Conservation (phyloP, 2,113 vertebrate genomes). For the Ceyx melanurus region DNA sequence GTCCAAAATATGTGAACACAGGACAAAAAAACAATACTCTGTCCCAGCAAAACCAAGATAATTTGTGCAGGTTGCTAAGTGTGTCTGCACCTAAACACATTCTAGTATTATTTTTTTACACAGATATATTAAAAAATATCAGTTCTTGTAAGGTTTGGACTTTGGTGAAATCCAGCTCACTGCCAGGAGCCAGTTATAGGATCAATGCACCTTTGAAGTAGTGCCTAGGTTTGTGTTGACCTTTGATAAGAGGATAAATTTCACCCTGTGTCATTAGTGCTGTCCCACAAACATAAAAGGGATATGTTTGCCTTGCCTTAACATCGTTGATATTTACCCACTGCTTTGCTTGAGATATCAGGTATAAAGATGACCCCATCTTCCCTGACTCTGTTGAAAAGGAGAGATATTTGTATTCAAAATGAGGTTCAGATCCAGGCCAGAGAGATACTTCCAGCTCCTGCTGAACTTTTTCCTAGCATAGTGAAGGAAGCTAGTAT, state of each 20-base stretch:
- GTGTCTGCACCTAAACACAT: neutral
- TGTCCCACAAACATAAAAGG: constrained; percentile 63
- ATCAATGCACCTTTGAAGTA: constrained; percentile 67
- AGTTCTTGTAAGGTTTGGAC: neutral
- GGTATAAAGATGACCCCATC: constrained; percentile 58
- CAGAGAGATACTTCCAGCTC: neutral
- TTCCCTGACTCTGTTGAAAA: constrained; percentile 37
- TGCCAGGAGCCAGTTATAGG: neutral
- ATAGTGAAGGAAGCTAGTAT: neutral
- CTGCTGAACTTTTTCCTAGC: constrained; percentile 4
- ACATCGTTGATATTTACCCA: constrained; percentile 57
- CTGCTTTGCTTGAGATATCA: constrained; percentile 51
- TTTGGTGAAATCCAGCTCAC: neutral
- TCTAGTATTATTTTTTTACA: neutral
- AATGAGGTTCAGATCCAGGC: constrained; percentile 22
- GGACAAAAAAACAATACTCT: neutral
- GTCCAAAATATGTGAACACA: neutral
- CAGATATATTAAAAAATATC: neutral
- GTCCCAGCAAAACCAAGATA: neutral
- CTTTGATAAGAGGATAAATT: constrained; percentile 67
- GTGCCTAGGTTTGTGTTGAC: constrained; percentile 53
- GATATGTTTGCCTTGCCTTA: constrained; percentile 50
- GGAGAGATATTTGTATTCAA: constrained; percentile 39
- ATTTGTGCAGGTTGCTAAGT: neutral
- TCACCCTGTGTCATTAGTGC: constrained; percentile 43